Base-by-base conservation (phyloP, 1,140 invertebrate species). In the Achroia grisella region DNA sequence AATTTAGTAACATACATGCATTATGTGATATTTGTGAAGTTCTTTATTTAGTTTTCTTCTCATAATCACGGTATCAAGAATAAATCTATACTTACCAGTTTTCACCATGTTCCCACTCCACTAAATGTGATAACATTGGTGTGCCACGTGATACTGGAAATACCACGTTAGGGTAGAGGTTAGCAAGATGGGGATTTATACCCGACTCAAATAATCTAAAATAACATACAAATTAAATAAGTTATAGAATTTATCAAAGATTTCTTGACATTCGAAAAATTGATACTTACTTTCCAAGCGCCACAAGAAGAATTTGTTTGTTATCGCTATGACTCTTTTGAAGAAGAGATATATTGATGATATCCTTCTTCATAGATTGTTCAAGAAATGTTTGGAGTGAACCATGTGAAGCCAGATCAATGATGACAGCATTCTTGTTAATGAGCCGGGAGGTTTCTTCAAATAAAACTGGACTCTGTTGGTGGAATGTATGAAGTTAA, bases 51-150 rank as follows among this genome's bases (percentile, higher is more conserved):
- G n/a, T n/a, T n/a, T n/a, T n/a, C n/a, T n/a, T n/a, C n/a, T n/a
- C n/a, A n/a, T n/a, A n/a, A n/a, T n/a, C n/a, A n/a, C n/a, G n/a
- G n/a, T n/a, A n/a, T n/a, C n/a, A n/a, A n/a, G n/a, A 23, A 23
- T 23, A 23, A 23, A 10, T 48, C 9, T 32, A 17, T 14, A 84
- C 86, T 74, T 75, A 90, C 91, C 90, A 93, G 54, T 92, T 89
- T 53, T 95, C 91, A 6, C 90, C 90, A 75, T 99, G 97, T 69
- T 98, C 95, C 97, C 97, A 99, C 51, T 91, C 90, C 1, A 96
- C 88, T 0, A 96, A 67, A 8, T 94, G 90, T 3, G 91, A 89
- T 15, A 97, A 87, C 88, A 92, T 92, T 0, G 92, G 90, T 0
- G 95, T 97, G 11, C 92, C 91, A 13, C 90, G 78, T 1, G 93